phyloP scores from a whole-genome alignment of 2,113 vertebrate species.

The Mastomys natalensis region DNA sequence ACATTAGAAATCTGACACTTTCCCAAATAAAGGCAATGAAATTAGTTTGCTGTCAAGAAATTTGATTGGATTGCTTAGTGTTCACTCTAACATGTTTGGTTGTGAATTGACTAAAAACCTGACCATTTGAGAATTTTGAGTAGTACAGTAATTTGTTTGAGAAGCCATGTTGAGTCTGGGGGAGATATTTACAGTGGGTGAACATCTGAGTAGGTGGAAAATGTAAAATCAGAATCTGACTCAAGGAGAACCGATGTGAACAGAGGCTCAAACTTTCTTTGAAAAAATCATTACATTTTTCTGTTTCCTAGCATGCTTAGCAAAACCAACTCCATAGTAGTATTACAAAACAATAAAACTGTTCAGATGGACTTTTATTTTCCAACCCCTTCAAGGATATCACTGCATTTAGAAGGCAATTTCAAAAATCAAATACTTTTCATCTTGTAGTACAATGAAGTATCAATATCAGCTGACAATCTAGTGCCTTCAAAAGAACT shows the following conservation, averaged over 20 bases:
- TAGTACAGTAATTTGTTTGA: constrained; percentile 23
- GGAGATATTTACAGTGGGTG: neutral
- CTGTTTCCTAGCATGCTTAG: neutral
- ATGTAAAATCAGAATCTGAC: neutral
- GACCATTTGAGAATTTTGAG: neutral
- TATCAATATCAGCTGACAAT: neutral
- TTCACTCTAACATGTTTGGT: constrained; percentile 37
- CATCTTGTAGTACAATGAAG: neutral
- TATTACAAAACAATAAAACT: too few relatives aligned
- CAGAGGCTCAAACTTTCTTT: neutral
- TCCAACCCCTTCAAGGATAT: neutral
- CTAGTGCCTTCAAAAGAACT: neutral
- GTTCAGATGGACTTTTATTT: neutral
- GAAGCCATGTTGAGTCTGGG: constrained; percentile 15
- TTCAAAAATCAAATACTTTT: neutral
- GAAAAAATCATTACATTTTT: neutral
- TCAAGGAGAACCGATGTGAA: neutral
- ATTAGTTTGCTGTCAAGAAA: neutral
- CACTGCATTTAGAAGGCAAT: neutral
- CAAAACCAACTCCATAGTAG: neutral
- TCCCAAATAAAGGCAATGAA: neutral
- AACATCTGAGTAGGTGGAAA: neutral
- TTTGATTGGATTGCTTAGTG: neutral
- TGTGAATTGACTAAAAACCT: constrained; percentile 41
- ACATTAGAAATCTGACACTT: neutral